Evolutionary conservation across 2,888 invertebrate species (phyloP).

Genomic region (Sminthurinus aureus): DNA sequence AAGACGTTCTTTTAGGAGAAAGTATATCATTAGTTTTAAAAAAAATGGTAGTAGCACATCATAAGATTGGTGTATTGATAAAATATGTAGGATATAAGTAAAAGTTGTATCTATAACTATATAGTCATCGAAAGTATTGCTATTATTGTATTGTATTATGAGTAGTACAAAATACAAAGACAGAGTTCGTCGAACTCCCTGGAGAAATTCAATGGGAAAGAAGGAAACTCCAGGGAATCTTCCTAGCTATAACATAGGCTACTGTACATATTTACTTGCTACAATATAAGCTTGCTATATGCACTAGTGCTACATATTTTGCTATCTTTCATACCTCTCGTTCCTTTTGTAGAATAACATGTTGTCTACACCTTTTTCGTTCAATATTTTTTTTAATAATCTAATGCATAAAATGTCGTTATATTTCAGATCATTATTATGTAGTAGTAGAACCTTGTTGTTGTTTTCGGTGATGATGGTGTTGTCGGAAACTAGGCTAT

Average conservation of each 20-base stretch:
- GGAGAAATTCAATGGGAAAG: background rate
- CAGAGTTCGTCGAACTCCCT: slow-evolving; percentile 46
- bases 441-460: background rate
- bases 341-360: background rate
- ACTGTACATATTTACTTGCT: background rate
- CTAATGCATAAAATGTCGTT: background rate
- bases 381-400: slow-evolving; percentile 9
- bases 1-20: too few relatives aligned
- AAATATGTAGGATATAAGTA: too few relatives aligned
- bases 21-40: too few relatives aligned
- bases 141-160: background rate
- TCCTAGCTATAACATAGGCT: slow-evolving; percentile 18
- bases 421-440: background rate
- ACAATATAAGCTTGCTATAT: slow-evolving; percentile 7
- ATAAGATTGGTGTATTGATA: too few relatives aligned
- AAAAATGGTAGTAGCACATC: too few relatives aligned
- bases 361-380: background rate
- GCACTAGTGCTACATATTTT: background rate
- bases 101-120: background rate
- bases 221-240: slow-evolving; percentile 45
- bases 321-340: background rate
- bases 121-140: background rate
- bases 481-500: background rate
- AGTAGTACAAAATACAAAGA: background rate
- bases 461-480: background rate